Percentiles rank a stretch among this genome's conserved stretches.
Conservation (phyloP, 1,140 invertebrate species). For the Pseudomyrmex flavicornis region DNA sequence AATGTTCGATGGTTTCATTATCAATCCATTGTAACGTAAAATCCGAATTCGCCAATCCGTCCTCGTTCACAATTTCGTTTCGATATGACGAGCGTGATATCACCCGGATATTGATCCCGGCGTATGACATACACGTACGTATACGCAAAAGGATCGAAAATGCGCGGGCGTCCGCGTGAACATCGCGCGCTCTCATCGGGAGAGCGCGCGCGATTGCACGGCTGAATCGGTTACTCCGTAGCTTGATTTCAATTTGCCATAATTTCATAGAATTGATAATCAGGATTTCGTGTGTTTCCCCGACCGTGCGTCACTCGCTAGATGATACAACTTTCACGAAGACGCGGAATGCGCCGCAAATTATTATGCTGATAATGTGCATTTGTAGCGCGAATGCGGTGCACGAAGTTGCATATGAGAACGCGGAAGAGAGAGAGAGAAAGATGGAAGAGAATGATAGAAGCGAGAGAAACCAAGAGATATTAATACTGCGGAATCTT, state of each 20-base stretch:
- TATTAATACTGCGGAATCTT: constrained; percentile 20
- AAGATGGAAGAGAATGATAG: background rate
- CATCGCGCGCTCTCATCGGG: constrained; percentile 13
- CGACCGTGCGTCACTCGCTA: constrained; percentile 28
- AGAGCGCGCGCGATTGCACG: constrained; percentile 22
- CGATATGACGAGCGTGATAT: constrained; percentile 68
- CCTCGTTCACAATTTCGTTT: constrained; percentile 69
- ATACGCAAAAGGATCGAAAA: background rate
- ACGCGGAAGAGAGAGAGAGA: background rate
- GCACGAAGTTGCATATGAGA: constrained; percentile 47
- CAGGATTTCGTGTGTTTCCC: constrained; percentile 55
- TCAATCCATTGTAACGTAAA: constrained; percentile 74
- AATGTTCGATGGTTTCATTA: constrained; percentile 64
- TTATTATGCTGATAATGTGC: constrained; percentile 73
- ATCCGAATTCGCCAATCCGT: constrained; percentile 68
- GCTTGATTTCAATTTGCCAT: constrained; percentile 68
- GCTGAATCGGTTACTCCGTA: constrained; percentile 55
- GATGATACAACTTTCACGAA: constrained; percentile 56
- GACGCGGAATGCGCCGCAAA: constrained; percentile 52
- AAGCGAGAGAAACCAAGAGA: background rate
- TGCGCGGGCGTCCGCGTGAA: background rate
- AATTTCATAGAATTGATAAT: constrained; percentile 69
- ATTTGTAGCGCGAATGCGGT: constrained; percentile 41
- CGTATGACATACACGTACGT: constrained; percentile 52
- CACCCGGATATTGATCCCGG: constrained; percentile 70